Evolutionary conservation across 1,140 invertebrate genomes (phyloP).

Genomic region (Nasonia longicornis): DNA sequence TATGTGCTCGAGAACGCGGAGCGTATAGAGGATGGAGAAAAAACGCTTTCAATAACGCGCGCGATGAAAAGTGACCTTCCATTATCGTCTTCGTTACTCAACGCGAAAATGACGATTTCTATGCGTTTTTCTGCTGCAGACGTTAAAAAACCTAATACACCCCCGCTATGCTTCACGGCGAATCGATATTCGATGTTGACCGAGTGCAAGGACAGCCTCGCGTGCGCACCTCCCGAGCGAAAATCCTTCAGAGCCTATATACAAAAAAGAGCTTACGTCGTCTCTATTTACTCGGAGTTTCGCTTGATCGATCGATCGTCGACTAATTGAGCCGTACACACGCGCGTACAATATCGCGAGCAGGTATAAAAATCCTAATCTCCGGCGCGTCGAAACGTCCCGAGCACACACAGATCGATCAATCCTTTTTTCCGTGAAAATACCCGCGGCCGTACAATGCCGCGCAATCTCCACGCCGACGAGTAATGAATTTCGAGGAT

Average conservation of each 20-base stretch:
- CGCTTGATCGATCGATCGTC: background rate
- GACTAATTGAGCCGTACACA: background rate
- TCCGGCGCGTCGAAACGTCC: background rate
- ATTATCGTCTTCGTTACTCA: too few relatives aligned
- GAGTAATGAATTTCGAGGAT: constrained; percentile 1
- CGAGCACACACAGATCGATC: background rate
- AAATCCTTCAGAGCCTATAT: background rate
- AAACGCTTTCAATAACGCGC: too few relatives aligned
- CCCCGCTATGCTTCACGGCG: too few relatives aligned
- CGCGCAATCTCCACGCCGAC: background rate
- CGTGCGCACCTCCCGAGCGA: background rate
- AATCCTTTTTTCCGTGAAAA: background rate
- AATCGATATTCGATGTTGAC: too few relatives aligned
- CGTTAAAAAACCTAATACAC: too few relatives aligned
- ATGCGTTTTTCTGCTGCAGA: too few relatives aligned
- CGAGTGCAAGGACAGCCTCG: background rate
- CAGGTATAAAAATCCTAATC: background rate
- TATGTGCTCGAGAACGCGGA: background rate
- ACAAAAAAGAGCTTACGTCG: background rate
- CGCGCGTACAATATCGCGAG: background rate
- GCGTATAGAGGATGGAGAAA: too few relatives aligned
- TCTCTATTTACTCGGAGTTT: background rate
- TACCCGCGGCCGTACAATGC: background rate
- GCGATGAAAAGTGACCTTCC: too few relatives aligned
- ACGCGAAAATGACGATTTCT: too few relatives aligned